Conservation (phyloP, 2,113 vertebrate species). For the Cercocebus atys region DNA sequence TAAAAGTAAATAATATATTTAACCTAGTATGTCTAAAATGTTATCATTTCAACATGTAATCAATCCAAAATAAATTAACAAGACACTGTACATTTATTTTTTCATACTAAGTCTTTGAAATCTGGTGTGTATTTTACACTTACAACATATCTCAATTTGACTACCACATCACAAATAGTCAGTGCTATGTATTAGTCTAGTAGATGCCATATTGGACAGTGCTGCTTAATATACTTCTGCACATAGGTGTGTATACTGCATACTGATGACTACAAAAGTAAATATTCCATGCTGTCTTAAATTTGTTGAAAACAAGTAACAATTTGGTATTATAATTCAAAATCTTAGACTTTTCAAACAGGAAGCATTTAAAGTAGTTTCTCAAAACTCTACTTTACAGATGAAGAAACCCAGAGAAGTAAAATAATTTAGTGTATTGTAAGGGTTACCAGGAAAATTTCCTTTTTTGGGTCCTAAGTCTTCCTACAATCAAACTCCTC, state of each 20-base stretch:
- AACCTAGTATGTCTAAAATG: not conserved
- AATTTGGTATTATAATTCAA: not conserved
- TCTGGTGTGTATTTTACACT: not conserved
- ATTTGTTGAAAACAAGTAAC: not conserved
- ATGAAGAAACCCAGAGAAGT: not conserved
- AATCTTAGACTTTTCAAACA: not conserved
- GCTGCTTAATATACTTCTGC: not conserved
- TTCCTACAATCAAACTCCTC: not conserved
- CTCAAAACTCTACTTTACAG: conserved; percentile 13
- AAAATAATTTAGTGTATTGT: not conserved
- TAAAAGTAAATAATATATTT: not conserved
- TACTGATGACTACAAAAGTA: not conserved
- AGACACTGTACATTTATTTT: not conserved
- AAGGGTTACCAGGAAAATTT: not conserved
- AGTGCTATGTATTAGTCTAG: too few species aligned
- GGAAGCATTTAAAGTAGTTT: not conserved
- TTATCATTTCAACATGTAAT: not conserved
- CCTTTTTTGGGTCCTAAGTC: not conserved
- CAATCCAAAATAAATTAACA: conserved; percentile 14
- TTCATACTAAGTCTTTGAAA: not conserved
- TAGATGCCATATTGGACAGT: not conserved
- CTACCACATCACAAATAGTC: not conserved
- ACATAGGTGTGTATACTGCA: too few species aligned
- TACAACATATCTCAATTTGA: not conserved
- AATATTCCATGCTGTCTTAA: not conserved